phyloP scores from a whole-genome alignment of 2,888 invertebrate species.

The Chloroclystis v-ata region DNA sequence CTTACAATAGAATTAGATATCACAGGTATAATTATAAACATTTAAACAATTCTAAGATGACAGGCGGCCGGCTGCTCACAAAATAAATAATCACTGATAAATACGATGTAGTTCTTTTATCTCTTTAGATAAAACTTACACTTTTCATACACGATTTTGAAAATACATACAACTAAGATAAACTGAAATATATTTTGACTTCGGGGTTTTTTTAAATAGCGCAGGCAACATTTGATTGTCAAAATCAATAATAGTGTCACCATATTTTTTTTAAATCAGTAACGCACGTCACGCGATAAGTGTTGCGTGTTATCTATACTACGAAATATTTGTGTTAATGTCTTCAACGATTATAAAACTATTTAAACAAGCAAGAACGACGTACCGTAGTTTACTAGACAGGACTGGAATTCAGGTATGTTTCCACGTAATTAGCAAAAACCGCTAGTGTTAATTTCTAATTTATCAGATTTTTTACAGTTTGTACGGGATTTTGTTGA shows the following conservation, averaged over 20 bases:
- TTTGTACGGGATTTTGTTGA: constrained; percentile 10
- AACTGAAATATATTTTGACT: neutral
- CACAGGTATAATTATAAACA: neutral
- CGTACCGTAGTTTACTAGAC: constrained; percentile 48
- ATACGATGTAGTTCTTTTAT: no score
- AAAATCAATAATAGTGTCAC: constrained; percentile 18
- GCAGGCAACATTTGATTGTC: constrained; percentile 17
- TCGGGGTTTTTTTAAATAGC: neutral
- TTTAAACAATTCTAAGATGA: no score
- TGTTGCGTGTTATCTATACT: no score
- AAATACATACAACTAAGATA: neutral
- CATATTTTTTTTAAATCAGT: no score
- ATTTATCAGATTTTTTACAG: constrained; percentile 9
- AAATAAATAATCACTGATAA: no score
- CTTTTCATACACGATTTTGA: no score
- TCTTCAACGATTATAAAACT: constrained; percentile 56
- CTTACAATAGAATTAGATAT: no score
- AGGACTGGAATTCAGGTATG: constrained; percentile 52
- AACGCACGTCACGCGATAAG: no score
- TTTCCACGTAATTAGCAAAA: constrained; percentile 30
- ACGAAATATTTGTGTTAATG: constrained; percentile 35
- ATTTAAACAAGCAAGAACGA: constrained; percentile 47
- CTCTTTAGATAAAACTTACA: no score
- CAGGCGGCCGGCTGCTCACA: no score
- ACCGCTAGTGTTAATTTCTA: constrained; percentile 16